Evolutionary conservation across 2,797 vertebrate genomes (phyloP), one percentile per base, ranked within the genome.

Genomic region (Poeciliopsis paucimaculata): DNA sequence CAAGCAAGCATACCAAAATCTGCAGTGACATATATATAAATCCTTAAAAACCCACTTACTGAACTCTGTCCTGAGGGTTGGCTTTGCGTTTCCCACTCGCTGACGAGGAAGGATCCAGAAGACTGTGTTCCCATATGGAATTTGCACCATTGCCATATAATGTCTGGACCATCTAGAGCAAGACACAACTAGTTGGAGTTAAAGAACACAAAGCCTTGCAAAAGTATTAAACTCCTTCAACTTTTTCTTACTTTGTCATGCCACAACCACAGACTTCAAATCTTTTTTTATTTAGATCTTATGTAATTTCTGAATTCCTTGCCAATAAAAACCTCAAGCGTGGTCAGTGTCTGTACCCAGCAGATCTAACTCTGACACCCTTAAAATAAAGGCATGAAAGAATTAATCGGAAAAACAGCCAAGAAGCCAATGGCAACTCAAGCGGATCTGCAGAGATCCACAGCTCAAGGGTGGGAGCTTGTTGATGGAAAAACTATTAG

Each of bases 81-180:
- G 98, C 98, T 95, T 99, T 99, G 86, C 98, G 97, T 87, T 98
- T 97, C 85, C 97, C 98, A 10, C 97, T 98, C 94, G 96, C 95
- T 78, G 98, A 94, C 0, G 98, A 98, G 36, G 98, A 97, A 13
- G 98, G 98, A 88, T 99, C 98, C 92, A 99, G 95, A 92, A 99
- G 93, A 0, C 97, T 98, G 87, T 99, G 98, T 75, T 99, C 98
- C 98, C 98, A 99, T 90, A 99, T 99, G 87, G 98, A 99, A 92
- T 99, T 99, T 51, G 98, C 97, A 78, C 98, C 98, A 81, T 99
- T 99, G 77, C 96, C 97, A 86, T 98, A 99, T 81, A 99, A 94
- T 0, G 97, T 98, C 92, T 99, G 98, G 73, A 99, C 97, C 98
- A 99, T 99, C 98, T 99, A 66, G 13, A 83, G 81, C 36, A 86